Evolutionary conservation across 92 coral and sea anemone genomes (phyloP).

Genomic region (Pocillopora meandrina): DNA sequence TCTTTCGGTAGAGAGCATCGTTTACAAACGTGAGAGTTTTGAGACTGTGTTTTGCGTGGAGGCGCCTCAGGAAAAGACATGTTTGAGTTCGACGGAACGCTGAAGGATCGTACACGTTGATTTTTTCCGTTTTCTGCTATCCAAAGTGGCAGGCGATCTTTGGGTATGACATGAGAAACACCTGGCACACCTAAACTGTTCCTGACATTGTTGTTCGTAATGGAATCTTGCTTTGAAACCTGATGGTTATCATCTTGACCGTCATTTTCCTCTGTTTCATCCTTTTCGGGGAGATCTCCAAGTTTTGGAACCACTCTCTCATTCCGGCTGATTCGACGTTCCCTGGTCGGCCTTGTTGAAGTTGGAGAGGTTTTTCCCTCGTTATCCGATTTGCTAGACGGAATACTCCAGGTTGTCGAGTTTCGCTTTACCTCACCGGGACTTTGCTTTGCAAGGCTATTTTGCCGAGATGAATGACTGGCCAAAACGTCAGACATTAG

Average conservation of each 20-base stretch:
- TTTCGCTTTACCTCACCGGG: background rate
- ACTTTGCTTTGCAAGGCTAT: conserved; percentile 14
- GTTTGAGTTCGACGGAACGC: conserved; percentile 68
- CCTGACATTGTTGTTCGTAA: background rate
- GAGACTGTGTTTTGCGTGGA: conserved; percentile 61
- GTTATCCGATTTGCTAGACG: conserved; percentile 41
- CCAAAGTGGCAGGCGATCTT: conserved; percentile 48
- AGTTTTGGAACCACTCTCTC: conserved; percentile 63
- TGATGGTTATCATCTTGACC: background rate
- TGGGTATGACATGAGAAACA: background rate
- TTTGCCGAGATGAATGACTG: conserved; percentile 13
- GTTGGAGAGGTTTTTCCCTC: conserved; percentile 46
- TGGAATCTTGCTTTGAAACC: background rate
- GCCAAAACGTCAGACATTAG: background rate
- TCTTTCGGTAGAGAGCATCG: conserved; percentile 67
- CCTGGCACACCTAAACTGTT: conserved; percentile 31
- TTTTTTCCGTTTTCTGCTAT: conserved; percentile 37
- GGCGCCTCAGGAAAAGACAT: conserved; percentile 8
- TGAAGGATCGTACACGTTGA: conserved; percentile 58
- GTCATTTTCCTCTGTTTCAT: conserved; percentile 57
- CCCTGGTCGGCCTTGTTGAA: conserved; percentile 36
- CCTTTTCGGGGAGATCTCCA: conserved; percentile 78
- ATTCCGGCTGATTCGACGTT: conserved; percentile 61
- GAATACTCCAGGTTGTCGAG: conserved; percentile 52
- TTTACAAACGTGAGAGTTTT: conserved; percentile 46